These are phyloP conservation scores for Pristiophorus japonicus DNA, from an alignment of 2,113 vertebrate genomes.

Conservation along the genomic window DNA sequence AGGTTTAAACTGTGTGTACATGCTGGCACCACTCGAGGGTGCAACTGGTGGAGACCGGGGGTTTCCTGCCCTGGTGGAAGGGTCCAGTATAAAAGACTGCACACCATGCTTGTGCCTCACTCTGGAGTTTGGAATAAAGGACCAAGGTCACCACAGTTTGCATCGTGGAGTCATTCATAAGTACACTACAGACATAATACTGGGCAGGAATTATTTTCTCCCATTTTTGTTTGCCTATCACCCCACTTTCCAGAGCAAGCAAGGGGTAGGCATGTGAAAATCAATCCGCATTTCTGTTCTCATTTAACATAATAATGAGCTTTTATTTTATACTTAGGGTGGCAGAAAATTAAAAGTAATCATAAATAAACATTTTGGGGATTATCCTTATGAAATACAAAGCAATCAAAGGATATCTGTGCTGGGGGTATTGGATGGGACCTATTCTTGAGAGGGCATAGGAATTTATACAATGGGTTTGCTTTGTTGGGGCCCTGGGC, in stretches of 20 bases:
- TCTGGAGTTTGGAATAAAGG: too few relatives aligned
- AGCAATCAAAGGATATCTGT: background rate
- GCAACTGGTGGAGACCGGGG: too few relatives aligned
- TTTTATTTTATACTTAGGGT: background rate
- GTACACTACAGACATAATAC: too few relatives aligned
- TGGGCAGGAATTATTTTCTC: background rate
- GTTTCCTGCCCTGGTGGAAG: too few relatives aligned
- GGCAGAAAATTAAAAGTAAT: background rate
- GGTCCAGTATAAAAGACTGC: too few relatives aligned
- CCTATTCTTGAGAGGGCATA: background rate
- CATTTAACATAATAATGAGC: background rate
- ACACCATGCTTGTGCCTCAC: too few relatives aligned
- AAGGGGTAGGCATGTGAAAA: background rate
- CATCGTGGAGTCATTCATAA: too few relatives aligned
- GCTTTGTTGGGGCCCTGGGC: background rate
- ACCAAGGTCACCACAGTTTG: too few relatives aligned
- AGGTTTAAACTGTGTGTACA: too few relatives aligned
- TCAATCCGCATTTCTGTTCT: background rate
- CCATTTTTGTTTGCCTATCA: background rate
- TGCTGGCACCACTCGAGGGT: too few relatives aligned
- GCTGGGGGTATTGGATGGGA: background rate
- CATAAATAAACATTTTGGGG: background rate
- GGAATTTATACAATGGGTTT: background rate
- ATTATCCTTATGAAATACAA: background rate
- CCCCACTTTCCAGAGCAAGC: background rate